A percentile compares a stretch with the other conserved stretches of the same genome.
These are phyloP conservation scores for Spondyliosoma cantharus DNA, from an alignment of 2,797 vertebrate genomes.

Conservation along the genomic window DNA sequence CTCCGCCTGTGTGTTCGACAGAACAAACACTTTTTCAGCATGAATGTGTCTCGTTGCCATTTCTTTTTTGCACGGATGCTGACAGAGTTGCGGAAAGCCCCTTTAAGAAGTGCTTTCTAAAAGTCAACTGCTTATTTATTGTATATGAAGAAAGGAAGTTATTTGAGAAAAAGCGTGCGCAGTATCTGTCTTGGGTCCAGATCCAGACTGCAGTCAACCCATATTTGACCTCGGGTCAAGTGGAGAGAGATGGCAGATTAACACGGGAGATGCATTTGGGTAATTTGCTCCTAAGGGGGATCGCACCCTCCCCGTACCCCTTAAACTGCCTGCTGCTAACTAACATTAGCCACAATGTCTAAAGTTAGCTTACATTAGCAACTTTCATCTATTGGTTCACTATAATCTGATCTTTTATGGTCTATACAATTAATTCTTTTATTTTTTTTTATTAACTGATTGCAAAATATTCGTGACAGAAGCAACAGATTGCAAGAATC, in stretches of 20 bases:
- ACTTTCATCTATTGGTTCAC: too few relatives aligned
- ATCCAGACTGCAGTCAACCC: too few relatives aligned
- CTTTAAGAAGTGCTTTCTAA: background rate
- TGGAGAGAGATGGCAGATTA: too few relatives aligned
- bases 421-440: background rate
- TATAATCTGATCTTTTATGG: background rate
- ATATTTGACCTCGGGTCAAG: too few relatives aligned
- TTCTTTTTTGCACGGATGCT: conserved; percentile 2
- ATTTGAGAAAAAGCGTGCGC: too few relatives aligned
- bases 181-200: too few relatives aligned
- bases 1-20: conserved; percentile 13
- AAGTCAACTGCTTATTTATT: background rate
- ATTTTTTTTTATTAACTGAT: background rate
- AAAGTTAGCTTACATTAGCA: background rate
- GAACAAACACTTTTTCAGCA: conserved; percentile 13
- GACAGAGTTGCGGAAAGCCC: background rate
- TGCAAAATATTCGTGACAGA: background rate
- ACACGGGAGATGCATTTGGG: too few relatives aligned
- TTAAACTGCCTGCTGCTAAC: too few relatives aligned
- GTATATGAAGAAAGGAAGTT: background rate
- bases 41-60: background rate
- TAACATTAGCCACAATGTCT: background rate
- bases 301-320: too few relatives aligned
- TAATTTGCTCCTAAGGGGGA: too few relatives aligned
- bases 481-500: conserved; percentile 40